Evolutionary conservation across 2,797 vertebrate species (phyloP).

Genomic region (Sorex maritimensis): DNA sequence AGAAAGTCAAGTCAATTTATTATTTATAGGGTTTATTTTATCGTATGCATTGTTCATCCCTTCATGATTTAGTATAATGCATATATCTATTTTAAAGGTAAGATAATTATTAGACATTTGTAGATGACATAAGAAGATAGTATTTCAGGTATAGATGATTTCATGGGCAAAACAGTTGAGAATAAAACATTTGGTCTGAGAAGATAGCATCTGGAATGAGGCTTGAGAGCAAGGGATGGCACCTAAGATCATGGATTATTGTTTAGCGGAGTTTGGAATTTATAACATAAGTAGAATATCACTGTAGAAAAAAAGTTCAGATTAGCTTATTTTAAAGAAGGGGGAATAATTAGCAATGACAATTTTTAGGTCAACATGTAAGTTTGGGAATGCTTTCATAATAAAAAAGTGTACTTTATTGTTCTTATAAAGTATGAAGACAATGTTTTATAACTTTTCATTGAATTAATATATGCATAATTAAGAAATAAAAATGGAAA

Average conservation of each 20-base stretch:
- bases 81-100: not conserved
- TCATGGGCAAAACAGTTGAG: constrained; percentile 15
- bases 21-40: not conserved
- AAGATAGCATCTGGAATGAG: constrained; percentile 21
- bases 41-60: not conserved
- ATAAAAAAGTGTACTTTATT: too few species aligned
- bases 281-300: not conserved
- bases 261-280: not conserved
- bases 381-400: not conserved
- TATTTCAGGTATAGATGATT: constrained; percentile 45
- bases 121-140: not conserved
- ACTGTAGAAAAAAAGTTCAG: not conserved
- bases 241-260: not conserved
- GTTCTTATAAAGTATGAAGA: too few species aligned
- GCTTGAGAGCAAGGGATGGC: not conserved
- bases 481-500: too few species aligned
- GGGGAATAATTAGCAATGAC: not conserved
- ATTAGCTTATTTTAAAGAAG: not conserved
- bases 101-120: not conserved
- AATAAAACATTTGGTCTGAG: not conserved
- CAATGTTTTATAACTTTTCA: too few species aligned
- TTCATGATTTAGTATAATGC: not conserved
- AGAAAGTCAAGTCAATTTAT: constrained; percentile 28
- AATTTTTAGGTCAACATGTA: not conserved
- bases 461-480: too few species aligned